Conservation (phyloP, 2,888 invertebrate genomes). For the Linnaemya vulpina region DNA sequence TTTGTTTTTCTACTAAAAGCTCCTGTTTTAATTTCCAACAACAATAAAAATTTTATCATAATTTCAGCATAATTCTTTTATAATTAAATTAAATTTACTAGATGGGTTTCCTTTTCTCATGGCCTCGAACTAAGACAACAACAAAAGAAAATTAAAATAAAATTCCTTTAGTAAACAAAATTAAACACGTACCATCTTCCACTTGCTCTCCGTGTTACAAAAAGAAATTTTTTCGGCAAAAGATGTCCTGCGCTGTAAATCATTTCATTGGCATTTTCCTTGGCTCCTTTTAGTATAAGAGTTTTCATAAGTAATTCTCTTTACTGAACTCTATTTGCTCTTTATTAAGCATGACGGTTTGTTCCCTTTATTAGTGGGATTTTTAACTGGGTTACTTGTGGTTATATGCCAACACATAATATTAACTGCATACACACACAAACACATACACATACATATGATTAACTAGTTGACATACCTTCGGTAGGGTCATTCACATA, state of each 20-base stretch:
- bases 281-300: conserved; percentile 68
- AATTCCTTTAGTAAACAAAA: conserved; percentile 42
- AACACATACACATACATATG: neutral
- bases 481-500: neutral
- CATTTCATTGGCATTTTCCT: conserved; percentile 51
- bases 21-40: too few relatives aligned
- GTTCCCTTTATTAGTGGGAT: conserved; percentile 42
- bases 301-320: conserved; percentile 44
- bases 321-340: conserved; percentile 27
- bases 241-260: conserved; percentile 45
- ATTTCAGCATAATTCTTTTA: neutral
- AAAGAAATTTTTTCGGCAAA: neutral
- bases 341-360: conserved; percentile 56
- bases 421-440: too few relatives aligned
- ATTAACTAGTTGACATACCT: neutral
- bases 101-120: conserved; percentile 2
- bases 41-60: too few relatives aligned
- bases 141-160: too few relatives aligned
- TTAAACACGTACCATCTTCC: conserved; percentile 1
- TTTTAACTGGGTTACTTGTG: conserved; percentile 5
- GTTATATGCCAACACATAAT: neutral
- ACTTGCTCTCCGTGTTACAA: neutral
- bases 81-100: neutral
- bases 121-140: conserved; percentile 3
- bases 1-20: too few relatives aligned